A percentile compares a stretch with the other conserved stretches of the same genome.
Conservation (phyloP, 2,888 invertebrate genomes). For the Chrysotoxum bicinctum region DNA sequence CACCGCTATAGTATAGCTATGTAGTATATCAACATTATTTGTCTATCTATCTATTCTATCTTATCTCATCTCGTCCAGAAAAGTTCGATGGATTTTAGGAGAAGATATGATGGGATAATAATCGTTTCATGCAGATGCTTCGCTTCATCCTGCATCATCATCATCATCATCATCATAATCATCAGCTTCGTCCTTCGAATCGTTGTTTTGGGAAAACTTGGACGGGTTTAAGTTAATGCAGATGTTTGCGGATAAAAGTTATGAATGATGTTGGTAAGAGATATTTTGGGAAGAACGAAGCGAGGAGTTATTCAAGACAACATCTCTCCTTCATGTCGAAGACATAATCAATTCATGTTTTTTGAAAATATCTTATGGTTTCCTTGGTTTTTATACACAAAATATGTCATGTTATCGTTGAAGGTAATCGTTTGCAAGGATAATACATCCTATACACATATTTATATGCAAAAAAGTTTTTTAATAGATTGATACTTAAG, state of each 20-base stretch:
- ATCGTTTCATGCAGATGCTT: slow-evolving; percentile 73
- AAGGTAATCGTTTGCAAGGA: slow-evolving; percentile 60
- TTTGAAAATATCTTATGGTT: slow-evolving; percentile 1
- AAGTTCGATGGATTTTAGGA: slow-evolving; percentile 71
- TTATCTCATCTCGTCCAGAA: slow-evolving; percentile 39
- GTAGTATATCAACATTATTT: not conserved
- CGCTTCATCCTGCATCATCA: slow-evolving; percentile 66
- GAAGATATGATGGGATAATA: slow-evolving; percentile 70
- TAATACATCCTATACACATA: slow-evolving; percentile 4
- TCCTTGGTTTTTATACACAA: slow-evolving; percentile 14
- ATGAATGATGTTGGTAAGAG: slow-evolving; percentile 48
- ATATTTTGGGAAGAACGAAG: not conserved
- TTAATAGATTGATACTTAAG: slow-evolving; percentile 36
- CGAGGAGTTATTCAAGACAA: slow-evolving; percentile 44
- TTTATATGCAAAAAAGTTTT: not conserved
- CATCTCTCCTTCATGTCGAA: slow-evolving; percentile 55
- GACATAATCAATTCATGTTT: slow-evolving; percentile 54
- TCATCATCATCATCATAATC: slow-evolving; percentile 37
- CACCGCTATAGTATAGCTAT: not conserved
- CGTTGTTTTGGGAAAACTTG: slow-evolving; percentile 66
- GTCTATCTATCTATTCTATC: not conserved
- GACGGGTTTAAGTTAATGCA: slow-evolving; percentile 70
- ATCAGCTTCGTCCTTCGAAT: slow-evolving; percentile 48
- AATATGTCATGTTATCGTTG: slow-evolving; percentile 47
- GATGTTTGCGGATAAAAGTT: slow-evolving; percentile 72